These are phyloP conservation scores for Lytechinus pictus DNA, from an alignment of 35 echinoderm and acorn worm genomes.

Conservation along the genomic window DNA sequence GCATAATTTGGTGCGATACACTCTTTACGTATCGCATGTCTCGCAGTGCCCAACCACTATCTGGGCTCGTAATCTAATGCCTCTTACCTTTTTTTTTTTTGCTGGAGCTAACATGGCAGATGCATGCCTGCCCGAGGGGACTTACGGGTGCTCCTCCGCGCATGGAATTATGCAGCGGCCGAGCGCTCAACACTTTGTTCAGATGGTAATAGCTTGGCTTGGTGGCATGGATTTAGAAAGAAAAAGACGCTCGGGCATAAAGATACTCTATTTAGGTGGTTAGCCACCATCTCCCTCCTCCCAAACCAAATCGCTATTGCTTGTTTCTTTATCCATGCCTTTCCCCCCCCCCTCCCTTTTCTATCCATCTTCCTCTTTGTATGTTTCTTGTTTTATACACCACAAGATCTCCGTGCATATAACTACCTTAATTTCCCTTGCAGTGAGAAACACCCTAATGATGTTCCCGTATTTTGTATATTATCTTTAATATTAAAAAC, in stretches of 20 bases:
- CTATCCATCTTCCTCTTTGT: neutral
- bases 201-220: slow-evolving; percentile 17
- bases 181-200: slow-evolving; percentile 41
- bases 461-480: neutral
- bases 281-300: neutral
- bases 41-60: neutral
- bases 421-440: neutral
- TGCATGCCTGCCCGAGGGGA: slow-evolving; percentile 13
- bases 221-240: neutral
- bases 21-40: slow-evolving; percentile 34
- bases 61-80: slow-evolving; percentile 18
- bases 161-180: slow-evolving; percentile 35
- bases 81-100: slow-evolving; percentile 11
- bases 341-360: neutral
- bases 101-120: slow-evolving; percentile 26
- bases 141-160: neutral
- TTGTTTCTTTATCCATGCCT: neutral
- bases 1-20: slow-evolving; percentile 37
- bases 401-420: too few species aligned
- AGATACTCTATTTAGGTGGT: neutral
- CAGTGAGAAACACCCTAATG: neutral
- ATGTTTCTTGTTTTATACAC: neutral
- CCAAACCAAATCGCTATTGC: neutral
- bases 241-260: neutral
- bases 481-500: neutral